A percentile compares a stretch with the other conserved stretches of the same genome.
phyloP scores from a whole-genome alignment of 2,888 invertebrate genomes.

The Machimus atricapillus region DNA sequence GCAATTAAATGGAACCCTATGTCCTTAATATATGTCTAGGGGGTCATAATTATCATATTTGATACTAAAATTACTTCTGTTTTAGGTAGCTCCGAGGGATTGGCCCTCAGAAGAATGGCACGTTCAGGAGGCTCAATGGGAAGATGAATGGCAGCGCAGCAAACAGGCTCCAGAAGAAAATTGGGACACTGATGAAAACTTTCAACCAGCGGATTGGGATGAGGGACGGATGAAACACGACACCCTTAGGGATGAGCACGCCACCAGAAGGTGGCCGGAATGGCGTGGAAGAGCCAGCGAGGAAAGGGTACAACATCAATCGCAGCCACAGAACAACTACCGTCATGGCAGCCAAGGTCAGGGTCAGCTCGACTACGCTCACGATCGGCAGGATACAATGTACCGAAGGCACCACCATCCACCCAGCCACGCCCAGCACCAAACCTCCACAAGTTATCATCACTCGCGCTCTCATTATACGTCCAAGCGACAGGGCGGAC shows the following conservation, averaged over 20 bases:
- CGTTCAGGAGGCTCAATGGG: constrained; percentile 34
- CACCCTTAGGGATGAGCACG: constrained; percentile 14
- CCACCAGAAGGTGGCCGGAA: constrained; percentile 38
- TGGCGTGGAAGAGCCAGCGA: constrained; percentile 48
- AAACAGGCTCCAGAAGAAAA: constrained; percentile 36
- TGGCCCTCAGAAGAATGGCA: constrained; percentile 44
- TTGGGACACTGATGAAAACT: constrained; percentile 43
- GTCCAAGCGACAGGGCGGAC: constrained; percentile 56
- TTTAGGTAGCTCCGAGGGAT: constrained; percentile 22
- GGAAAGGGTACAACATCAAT: constrained; percentile 50
- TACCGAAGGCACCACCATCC: constrained; percentile 55
- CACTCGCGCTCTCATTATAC: constrained; percentile 55
- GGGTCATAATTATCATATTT: no score
- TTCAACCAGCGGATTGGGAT: constrained; percentile 40
- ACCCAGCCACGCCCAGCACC: constrained; percentile 6
- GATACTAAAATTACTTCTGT: no score
- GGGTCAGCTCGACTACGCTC: constrained; percentile 52
- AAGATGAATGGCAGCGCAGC: constrained; percentile 37
- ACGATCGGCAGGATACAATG: constrained; percentile 50
- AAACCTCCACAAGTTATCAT: constrained; percentile 25
- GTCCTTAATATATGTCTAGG: no score
- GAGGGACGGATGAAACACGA: constrained; percentile 44
- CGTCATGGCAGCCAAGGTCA: neutral
- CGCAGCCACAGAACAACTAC: neutral
- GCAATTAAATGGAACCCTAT: no score